Percentiles rank a stretch among this genome's conserved stretches.
phyloP scores from a whole-genome alignment of 2,797 vertebrate species.

The Rhinoraja longicauda region DNA sequence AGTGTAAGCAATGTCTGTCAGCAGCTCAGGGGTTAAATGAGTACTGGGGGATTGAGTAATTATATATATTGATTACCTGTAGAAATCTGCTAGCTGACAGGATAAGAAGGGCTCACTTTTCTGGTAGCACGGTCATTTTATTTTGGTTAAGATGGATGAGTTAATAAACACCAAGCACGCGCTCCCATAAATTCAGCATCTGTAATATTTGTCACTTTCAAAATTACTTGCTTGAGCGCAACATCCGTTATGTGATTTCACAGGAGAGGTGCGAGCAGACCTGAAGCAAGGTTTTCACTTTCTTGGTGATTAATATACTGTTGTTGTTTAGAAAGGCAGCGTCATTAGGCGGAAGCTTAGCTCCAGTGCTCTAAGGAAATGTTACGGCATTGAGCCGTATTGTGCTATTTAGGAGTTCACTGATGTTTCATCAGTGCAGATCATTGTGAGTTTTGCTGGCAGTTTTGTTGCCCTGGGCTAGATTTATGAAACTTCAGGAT shows the following conservation, averaged over 20 bases:
- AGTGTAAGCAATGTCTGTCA: slow-evolving; percentile 33
- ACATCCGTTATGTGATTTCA: slow-evolving; percentile 59
- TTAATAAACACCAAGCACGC: slow-evolving; percentile 61
- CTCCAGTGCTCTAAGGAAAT: slow-evolving; percentile 34
- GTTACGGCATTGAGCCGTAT: slow-evolving; percentile 37
- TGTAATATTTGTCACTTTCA: slow-evolving; percentile 62
- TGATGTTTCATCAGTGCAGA: slow-evolving; percentile 37
- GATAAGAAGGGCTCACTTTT: slow-evolving; percentile 54
- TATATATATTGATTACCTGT: slow-evolving; percentile 60
- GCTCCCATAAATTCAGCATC: slow-evolving; percentile 61
- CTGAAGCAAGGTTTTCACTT: slow-evolving; percentile 46
- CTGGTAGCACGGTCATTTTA: slow-evolving; percentile 51
- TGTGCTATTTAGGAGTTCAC: slow-evolving; percentile 38
- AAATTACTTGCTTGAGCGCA: slow-evolving; percentile 56
- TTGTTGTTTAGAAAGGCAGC: slow-evolving; percentile 48
- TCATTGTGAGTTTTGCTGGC: slow-evolving; percentile 24
- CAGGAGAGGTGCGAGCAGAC: slow-evolving; percentile 45
- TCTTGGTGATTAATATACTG: slow-evolving; percentile 51
- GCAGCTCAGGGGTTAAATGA: slow-evolving; percentile 53
- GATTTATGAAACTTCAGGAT: slow-evolving; percentile 38
- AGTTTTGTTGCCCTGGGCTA: slow-evolving; percentile 33
- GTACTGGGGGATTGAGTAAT: slow-evolving; percentile 51
- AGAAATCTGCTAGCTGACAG: slow-evolving; percentile 50
- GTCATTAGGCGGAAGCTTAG: slow-evolving; percentile 46
- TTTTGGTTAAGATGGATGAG: slow-evolving; percentile 63